Conservation (phyloP, 2,113 vertebrate species). For the Paradisaea rubra region DNA sequence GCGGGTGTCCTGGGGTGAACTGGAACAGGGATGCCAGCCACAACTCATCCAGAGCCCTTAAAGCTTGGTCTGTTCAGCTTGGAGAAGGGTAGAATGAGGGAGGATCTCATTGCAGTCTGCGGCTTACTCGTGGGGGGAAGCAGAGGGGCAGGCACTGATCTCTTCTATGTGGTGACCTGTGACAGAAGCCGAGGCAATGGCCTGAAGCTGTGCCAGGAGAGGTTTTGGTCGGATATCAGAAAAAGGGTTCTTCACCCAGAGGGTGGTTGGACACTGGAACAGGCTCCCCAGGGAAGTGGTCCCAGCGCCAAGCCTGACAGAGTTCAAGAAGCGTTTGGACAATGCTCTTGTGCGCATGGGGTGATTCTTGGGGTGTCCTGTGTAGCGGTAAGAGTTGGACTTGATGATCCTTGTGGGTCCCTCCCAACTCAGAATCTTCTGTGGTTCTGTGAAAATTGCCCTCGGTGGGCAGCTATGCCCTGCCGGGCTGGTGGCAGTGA, state of each 20-base stretch:
- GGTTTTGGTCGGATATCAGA: background rate
- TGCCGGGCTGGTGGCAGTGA: background rate
- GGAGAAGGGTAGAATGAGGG: background rate
- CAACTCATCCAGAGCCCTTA: background rate
- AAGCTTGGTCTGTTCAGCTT: background rate
- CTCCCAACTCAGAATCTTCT: background rate
- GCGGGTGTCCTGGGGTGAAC: background rate
- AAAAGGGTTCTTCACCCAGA: no score
- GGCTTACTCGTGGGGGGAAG: background rate
- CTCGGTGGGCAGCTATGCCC: background rate
- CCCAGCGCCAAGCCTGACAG: background rate
- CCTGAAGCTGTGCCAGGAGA: no score
- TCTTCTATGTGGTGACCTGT: background rate
- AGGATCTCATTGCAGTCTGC: no score
- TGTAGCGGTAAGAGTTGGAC: background rate
- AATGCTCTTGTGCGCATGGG: rapidly evolving
- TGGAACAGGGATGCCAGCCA: background rate
- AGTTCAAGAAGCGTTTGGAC: background rate
- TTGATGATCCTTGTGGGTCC: no score
- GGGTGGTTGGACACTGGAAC: rapidly evolving
- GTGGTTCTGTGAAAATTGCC: background rate
- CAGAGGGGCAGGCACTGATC: background rate
- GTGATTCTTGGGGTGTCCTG: background rate
- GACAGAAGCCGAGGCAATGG: background rate
- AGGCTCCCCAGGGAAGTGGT: background rate